Evolutionary conservation across 2,113 vertebrate species (phyloP).

Genomic region (Cyanoramphus novaezelandiae): DNA sequence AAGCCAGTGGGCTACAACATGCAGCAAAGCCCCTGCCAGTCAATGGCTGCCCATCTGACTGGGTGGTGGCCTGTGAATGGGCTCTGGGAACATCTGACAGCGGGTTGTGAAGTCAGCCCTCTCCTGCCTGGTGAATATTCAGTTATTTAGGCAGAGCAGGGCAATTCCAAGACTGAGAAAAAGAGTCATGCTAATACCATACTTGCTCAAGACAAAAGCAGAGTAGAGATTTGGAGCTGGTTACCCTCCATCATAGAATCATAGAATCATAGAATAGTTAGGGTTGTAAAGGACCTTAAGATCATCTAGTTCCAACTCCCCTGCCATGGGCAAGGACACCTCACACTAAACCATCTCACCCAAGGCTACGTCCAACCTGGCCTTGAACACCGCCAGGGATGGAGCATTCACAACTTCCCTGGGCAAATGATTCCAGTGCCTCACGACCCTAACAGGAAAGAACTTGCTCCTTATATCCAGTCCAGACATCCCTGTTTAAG

Average conservation of each 20-base stretch:
- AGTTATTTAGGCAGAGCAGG: neutral
- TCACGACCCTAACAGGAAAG: no score
- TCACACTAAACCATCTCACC: no score
- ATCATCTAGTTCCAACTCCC: no score
- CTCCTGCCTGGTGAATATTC: neutral
- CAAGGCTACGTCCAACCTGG: no score
- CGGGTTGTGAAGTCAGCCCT: fast-evolving
- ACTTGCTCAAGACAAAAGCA: neutral
- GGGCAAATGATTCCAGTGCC: no score
- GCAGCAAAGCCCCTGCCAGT: fast-evolving
- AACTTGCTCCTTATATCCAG: no score
- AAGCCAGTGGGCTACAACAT: neutral
- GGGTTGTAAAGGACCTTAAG: no score
- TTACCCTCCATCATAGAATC: neutral
- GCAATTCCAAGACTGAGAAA: neutral
- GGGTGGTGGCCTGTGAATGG: fast-evolving
- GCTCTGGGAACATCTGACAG: neutral
- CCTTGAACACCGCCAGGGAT: no score
- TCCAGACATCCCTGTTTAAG: no score
- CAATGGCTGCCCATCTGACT: neutral
- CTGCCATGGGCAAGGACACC: no score
- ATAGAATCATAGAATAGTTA: no score
- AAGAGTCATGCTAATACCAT: neutral
- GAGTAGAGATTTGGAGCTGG: neutral
- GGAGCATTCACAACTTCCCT: no score